These are phyloP conservation scores for Platalea minor DNA, from an alignment of 2,797 vertebrate genomes.

Conservation along the genomic window DNA sequence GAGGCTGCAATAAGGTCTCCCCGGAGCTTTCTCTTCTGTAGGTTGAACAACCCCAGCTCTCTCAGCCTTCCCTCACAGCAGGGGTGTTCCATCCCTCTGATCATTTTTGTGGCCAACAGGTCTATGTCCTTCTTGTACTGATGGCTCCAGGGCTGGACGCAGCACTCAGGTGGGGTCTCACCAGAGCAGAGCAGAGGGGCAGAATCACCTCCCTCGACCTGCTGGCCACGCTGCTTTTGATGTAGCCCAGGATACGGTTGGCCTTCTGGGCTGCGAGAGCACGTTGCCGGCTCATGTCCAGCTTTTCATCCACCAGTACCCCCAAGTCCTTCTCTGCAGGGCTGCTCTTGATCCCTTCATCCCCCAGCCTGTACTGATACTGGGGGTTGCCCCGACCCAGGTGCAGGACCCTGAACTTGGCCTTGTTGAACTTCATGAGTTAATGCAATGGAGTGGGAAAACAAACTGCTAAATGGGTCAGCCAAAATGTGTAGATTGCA, in stretches of 20 bases:
- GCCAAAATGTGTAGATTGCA: not conserved
- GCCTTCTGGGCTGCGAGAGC: accelerated
- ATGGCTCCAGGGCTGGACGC: accelerated
- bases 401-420: not conserved
- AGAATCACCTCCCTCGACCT: not conserved
- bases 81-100: not conserved
- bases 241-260: not conserved
- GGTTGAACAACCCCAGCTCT: not conserved
- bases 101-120: not conserved
- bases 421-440: not conserved
- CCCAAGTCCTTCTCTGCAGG: accelerated
- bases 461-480: not conserved
- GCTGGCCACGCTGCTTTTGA: accelerated
- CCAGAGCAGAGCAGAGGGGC: not conserved
- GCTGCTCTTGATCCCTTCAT: not conserved
- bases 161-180: not conserved
- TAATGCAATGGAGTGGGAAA: not conserved
- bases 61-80: not conserved
- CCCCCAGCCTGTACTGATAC: not conserved
- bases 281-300: accelerated
- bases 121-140: not conserved
- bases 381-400: not conserved
- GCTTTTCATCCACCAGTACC: not conserved
- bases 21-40: not conserved
- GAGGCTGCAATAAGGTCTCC: not conserved